These are phyloP conservation scores for Drosophila tanythrix DNA, from an alignment of 2,888 invertebrate species.

Conservation along the genomic window DNA sequence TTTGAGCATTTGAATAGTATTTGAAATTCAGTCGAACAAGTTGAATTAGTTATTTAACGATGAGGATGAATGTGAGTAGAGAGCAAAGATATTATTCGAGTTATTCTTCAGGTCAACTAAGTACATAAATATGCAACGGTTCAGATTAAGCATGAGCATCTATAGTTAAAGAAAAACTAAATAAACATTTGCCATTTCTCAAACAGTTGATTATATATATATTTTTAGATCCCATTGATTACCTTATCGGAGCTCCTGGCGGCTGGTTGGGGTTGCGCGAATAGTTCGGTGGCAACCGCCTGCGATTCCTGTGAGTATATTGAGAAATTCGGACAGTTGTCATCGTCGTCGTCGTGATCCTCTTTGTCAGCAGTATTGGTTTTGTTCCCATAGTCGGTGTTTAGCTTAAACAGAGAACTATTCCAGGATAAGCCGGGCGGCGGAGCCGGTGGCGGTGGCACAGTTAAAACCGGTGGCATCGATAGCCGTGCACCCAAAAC, in stretches of 20 bases:
- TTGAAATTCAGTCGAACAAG: background rate
- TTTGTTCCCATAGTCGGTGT: slow-evolving; percentile 80
- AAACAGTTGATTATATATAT: slow-evolving; percentile 13
- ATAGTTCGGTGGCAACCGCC: slow-evolving; percentile 85
- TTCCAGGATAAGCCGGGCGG: slow-evolving; percentile 82
- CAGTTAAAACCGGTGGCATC: slow-evolving; percentile 63
- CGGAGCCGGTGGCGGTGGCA: slow-evolving; percentile 82
- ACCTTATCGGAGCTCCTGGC: slow-evolving; percentile 75
- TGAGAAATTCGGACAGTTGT: slow-evolving; percentile 93
- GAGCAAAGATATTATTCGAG: background rate
- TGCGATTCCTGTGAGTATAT: slow-evolving; percentile 93
- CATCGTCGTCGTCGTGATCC: slow-evolving; percentile 86
- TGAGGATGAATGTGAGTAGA: background rate
- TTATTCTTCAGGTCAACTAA: background rate
- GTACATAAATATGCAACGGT: background rate
- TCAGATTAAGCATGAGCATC: background rate
- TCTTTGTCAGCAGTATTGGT: slow-evolving; percentile 83
- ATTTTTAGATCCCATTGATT: slow-evolving; percentile 57
- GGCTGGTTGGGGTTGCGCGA: slow-evolving; percentile 42
- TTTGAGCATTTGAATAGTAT: background rate
- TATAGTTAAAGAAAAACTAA: background rate
- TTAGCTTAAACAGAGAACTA: slow-evolving; percentile 81
- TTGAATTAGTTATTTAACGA: background rate
- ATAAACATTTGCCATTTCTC: slow-evolving; percentile 45
- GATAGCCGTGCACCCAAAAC: slow-evolving; percentile 43